These are phyloP conservation scores for Drosophila mojavensis DNA, from an alignment of 1,140 invertebrate species.

Conservation along the genomic window DNA sequence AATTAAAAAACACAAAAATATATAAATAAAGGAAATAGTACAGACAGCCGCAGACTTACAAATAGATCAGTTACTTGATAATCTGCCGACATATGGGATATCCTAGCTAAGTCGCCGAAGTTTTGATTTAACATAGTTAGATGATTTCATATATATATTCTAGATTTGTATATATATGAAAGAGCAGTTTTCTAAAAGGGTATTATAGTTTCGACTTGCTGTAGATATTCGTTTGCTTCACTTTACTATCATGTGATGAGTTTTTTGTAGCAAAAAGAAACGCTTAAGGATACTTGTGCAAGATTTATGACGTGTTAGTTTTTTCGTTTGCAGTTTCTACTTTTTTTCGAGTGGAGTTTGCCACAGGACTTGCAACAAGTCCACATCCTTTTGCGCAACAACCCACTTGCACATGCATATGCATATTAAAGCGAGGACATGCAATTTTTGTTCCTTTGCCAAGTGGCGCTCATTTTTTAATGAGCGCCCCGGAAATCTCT, in stretches of 20 bases:
- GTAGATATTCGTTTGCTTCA: conserved; percentile 26
- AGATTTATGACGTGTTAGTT: conserved; percentile 81
- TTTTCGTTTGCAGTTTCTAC: conserved; percentile 3
- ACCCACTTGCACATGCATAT: conserved; percentile 60
- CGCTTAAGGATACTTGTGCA: conserved; percentile 77
- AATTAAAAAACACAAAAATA: conserved; percentile 61
- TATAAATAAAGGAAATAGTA: not conserved
- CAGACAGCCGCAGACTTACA: not conserved
- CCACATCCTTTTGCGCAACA: conserved; percentile 5
- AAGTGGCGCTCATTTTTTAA: conserved; percentile 81
- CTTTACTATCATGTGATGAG: conserved; percentile 25
- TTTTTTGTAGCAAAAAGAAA: conserved; percentile 49
- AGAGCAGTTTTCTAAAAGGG: not conserved
- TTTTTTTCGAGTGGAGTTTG: conserved; percentile 63
- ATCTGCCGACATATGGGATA: too few species aligned
- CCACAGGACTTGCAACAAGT: conserved; percentile 34
- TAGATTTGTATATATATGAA: too few species aligned
- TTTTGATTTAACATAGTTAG: too few species aligned
- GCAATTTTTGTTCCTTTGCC: conserved; percentile 68
- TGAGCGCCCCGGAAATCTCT: conserved; percentile 72
- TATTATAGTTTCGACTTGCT: conserved; percentile 8
- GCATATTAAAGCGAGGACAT: conserved; percentile 65
- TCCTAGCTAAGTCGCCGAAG: too few species aligned
- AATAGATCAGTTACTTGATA: not conserved
- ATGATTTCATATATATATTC: too few species aligned